Evolutionary conservation across 2,797 vertebrate genomes (phyloP), one percentile per base, ranked within the genome.

Genomic region (Takifugu ocellatus): DNA sequence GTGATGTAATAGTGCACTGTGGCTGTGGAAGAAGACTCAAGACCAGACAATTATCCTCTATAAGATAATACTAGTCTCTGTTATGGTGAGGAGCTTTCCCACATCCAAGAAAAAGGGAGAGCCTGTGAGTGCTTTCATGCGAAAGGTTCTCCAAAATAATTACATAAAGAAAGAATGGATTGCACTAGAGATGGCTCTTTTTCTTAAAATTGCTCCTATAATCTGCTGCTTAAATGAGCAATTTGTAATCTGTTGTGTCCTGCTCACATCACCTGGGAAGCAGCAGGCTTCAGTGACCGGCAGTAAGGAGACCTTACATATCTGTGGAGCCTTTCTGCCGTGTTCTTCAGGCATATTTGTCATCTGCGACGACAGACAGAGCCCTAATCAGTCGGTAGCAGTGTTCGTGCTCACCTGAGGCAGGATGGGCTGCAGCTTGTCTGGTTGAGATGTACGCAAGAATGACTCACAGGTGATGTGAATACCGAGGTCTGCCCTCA

Each of bases 1-100:
- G 67, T 83, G 83, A 88, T 87, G 83, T 89, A 79, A 87, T 59
- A 57, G 63, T 78, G 69, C 74, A 79, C 76, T 61, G 54, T 75
- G 49, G 61, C 71, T 69, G 59, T 75, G 61, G 70, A 29, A 59
- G 57, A 68, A 25, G 63, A 74, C 68, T 74, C 65, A 5, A 59
- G 26, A 50, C 48, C 45, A 75, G 51, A 79, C 81, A 79, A 81
- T 79, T 72, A 53, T 78, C 58, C 48, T 78, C 56, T 26, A 77
- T 62, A 63, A 77, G 57, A 78, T 75, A 86, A 87, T 79, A 54
- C 59, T 39, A 54, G 50, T 77, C 61, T 71, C 49, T 56, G 42
- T 54, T 54, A 72, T 74, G 33, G 70, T 57, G 72, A 9, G 48
- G 53, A 70, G 44, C 47, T 65, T 76, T 82, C 74, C 78, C 50